Percentiles rank a stretch among this genome's conserved stretches.
These are phyloP conservation scores for Cygnus buccinator DNA, from an alignment of 2,113 vertebrate genomes.

Conservation along the genomic window DNA sequence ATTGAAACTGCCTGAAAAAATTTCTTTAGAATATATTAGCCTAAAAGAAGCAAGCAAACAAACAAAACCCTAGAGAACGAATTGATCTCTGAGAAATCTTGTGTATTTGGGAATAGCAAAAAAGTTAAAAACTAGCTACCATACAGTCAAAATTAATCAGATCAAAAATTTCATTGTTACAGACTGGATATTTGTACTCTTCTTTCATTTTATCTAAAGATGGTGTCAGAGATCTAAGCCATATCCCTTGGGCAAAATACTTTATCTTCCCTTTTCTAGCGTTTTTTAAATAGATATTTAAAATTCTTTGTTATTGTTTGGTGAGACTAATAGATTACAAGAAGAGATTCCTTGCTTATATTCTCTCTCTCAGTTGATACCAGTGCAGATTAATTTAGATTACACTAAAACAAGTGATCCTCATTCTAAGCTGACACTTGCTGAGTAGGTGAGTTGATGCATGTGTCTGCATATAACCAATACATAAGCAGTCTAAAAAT, in stretches of 20 bases:
- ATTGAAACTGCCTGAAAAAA: neutral
- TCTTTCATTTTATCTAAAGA: neutral
- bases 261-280: neutral
- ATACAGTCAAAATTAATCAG: neutral
- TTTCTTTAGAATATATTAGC: neutral
- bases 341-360: neutral
- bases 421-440: neutral
- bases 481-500: constrained; percentile 15
- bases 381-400: constrained; percentile 11
- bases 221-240: neutral
- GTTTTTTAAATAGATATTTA: neutral
- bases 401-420: constrained; percentile 9
- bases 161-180: neutral
- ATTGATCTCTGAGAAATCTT: neutral
- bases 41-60: neutral
- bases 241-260: neutral
- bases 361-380: neutral
- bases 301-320: neutral
- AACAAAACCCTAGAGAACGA: neutral
- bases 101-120: neutral
- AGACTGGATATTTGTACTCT: neutral
- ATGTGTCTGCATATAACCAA: neutral
- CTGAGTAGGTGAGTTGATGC: neutral
- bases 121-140: neutral
- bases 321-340: neutral